These are phyloP conservation scores for Motacilla tschutschensis DNA, from an alignment of 2,113 vertebrate species.

Conservation along the genomic window DNA sequence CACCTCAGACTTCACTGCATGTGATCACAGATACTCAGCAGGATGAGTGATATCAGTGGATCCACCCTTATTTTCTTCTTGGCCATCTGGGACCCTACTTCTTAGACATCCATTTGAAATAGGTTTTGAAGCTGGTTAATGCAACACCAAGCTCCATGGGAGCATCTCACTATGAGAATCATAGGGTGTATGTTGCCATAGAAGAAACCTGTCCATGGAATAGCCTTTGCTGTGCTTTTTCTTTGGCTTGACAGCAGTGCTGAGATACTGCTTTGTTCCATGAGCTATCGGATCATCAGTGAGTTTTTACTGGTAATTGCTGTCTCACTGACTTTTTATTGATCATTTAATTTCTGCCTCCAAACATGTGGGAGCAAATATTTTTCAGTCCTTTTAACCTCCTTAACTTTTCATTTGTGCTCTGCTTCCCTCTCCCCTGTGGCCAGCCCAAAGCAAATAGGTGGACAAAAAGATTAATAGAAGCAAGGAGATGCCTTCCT, in stretches of 20 bases:
- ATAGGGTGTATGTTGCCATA: neutral
- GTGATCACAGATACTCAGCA: neutral
- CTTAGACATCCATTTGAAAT: neutral
- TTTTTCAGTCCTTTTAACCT: conserved; percentile 61
- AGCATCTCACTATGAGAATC: neutral
- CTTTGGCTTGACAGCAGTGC: neutral
- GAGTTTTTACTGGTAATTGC: conserved; percentile 16
- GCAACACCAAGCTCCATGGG: neutral
- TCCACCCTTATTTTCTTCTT: neutral
- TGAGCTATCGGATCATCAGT: conserved; percentile 25
- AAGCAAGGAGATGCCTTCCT: conserved; percentile 50
- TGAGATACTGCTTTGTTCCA: conserved; percentile 6
- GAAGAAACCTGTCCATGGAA: neutral
- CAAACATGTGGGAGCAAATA: conserved; percentile 58
- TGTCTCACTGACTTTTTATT: conserved; percentile 49
- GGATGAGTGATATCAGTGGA: neutral
- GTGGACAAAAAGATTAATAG: conserved; percentile 57
- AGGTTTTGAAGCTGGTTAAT: neutral
- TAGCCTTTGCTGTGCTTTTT: neutral
- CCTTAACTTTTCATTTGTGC: conserved; percentile 27
- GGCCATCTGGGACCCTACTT: neutral
- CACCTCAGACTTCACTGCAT: neutral
- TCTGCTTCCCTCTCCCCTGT: neutral
- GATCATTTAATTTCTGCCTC: conserved; percentile 56
- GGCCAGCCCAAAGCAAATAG: conserved; percentile 47